A percentile compares a stretch with the other conserved stretches of the same genome.
These are phyloP conservation scores for Elachura formosa DNA, from an alignment of 2,113 vertebrate genomes.

Conservation along the genomic window DNA sequence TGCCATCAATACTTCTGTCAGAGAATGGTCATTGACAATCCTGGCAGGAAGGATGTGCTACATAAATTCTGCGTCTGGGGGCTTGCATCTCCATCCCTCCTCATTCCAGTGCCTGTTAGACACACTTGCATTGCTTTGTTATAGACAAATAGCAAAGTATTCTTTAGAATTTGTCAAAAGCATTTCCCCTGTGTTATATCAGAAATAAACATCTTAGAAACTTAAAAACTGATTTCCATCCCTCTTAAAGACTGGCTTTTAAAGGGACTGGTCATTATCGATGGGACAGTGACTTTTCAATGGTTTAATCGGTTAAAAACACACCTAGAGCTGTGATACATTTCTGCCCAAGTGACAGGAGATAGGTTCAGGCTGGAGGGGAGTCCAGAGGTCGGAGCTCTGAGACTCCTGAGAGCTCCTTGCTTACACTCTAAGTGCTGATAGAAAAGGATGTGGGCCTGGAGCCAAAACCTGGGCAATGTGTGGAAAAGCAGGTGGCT, in stretches of 20 bases:
- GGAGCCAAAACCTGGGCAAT: neutral
- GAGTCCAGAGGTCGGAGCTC: neutral
- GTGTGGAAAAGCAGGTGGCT: neutral
- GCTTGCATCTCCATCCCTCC: neutral
- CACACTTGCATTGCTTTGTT: neutral
- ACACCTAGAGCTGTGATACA: neutral
- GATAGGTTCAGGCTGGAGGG: neutral
- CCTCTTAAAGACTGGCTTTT: neutral
- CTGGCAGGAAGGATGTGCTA: neutral
- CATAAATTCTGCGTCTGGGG: neutral
- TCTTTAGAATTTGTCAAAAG: neutral
- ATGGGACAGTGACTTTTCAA: neutral
- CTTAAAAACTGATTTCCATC: neutral
- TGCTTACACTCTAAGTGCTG: neutral
- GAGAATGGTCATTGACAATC: neutral
- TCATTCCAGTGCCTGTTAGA: neutral
- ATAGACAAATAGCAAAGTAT: neutral
- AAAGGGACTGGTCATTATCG: neutral
- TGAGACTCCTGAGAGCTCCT: neutral
- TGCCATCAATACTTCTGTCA: neutral
- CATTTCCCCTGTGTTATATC: neutral
- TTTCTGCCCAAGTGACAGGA: neutral
- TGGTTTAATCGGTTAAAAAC: neutral
- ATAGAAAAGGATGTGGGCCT: neutral
- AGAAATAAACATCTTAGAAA: neutral